Evolutionary conservation across 2,888 invertebrate species (phyloP), one percentile per base, ranked within the genome.

Genomic region (Metopia argyrocephala): DNA sequence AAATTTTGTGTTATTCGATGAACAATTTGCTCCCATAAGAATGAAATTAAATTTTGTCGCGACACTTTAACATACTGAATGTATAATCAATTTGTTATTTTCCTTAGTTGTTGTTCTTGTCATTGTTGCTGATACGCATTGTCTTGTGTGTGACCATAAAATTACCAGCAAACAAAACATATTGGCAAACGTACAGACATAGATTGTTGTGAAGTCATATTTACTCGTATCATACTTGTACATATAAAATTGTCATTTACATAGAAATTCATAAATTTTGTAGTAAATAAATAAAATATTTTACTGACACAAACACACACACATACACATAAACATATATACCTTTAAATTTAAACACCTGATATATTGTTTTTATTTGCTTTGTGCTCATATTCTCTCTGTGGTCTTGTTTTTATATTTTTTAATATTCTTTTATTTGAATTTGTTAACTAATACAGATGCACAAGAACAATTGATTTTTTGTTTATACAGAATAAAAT

Each of bases 11-110:
- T 54, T 71, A 65, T 57, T 71, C 45, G 71, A 61, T 54, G 59
- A 57, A 79, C 65, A 74, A 62, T 78, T 68, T 74, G 54, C 80
- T 86, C 84, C 86, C 85, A 85, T 83, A 86, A 86, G 87, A 87
- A 86, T 82, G 78, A 75, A 87, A 87, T 87, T 85, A 85, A 88
- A 87, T 88, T 87, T 87, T 87, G 88, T 86, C 87, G 87, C 87
- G 86, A 86, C 87, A 86, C 85, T 85, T 70, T 70, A 78, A 81
- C 78, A 86, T 85, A 85, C 85, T 82, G 87, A 86, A 88, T 87
- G 86, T 85, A 84, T 87, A 87, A 87, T 87, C 87, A 87, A 87
- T 86, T 87, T 82, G 78, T 74, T 68, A 23, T 54, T 23, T 20
- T 45, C 23, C 38, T 68, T 6, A 15, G n/a, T 45, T 52, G 28